These are phyloP conservation scores for Bothrops jararaca DNA, from an alignment of 2,113 vertebrate genomes.

Conservation along the genomic window DNA sequence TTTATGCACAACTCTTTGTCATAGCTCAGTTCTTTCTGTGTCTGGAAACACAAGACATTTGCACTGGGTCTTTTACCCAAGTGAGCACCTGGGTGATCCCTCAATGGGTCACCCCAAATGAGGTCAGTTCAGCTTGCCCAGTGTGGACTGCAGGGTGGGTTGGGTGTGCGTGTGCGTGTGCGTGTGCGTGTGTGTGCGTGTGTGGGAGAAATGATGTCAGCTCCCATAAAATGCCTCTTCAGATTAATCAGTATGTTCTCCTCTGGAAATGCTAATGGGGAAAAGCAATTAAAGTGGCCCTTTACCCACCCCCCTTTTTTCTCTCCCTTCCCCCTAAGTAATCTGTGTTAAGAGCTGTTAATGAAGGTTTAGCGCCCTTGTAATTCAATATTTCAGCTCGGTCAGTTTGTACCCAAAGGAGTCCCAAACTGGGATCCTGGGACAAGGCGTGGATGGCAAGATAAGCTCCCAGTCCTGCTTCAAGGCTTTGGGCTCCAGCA, in stretches of 20 bases:
- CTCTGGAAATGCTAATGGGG: slow-evolving; percentile 75
- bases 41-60: slow-evolving; percentile 1
- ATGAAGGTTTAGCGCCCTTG: slow-evolving; percentile 76
- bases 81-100: not conserved
- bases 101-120: slow-evolving; percentile 24
- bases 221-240: slow-evolving; percentile 45
- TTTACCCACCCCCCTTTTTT: slow-evolving; percentile 36
- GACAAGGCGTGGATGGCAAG: slow-evolving; percentile 6
- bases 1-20: not conserved
- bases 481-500: not conserved
- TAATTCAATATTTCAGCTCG: slow-evolving; percentile 77
- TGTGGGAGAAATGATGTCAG: not conserved
- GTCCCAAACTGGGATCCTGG: slow-evolving; percentile 60
- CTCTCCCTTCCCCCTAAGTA: slow-evolving; percentile 67
- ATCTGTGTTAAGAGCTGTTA: slow-evolving; percentile 77
- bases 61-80: too few relatives aligned
- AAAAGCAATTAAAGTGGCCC: slow-evolving; percentile 79
- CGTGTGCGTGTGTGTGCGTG: too few relatives aligned
- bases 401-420: slow-evolving; percentile 75
- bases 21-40: slow-evolving; percentile 42
- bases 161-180: too few relatives aligned
- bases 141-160: not conserved
- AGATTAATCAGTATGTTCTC: slow-evolving; percentile 72
- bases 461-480: not conserved
- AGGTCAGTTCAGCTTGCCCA: slow-evolving; percentile 35